Base-by-base conservation (phyloP, 2,888 invertebrate species). In the Aromia moschata region DNA sequence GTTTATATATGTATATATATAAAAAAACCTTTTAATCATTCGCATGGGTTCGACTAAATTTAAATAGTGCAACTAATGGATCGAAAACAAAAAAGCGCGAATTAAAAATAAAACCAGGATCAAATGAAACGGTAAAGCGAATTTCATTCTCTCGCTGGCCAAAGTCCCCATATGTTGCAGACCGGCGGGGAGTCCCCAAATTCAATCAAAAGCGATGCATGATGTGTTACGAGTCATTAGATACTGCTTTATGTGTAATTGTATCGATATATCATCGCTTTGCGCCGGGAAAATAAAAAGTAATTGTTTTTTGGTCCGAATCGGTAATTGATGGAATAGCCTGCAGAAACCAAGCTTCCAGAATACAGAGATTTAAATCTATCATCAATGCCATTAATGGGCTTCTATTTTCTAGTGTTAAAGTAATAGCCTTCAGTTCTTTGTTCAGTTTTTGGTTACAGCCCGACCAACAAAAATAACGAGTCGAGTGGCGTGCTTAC, bases 221-320 rank as follows among this genome's bases (percentile, higher is more conserved):
- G 70, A 70, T 71, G 69, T 71, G 77, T 73, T 73, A 72, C 74
- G 75, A 70, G 68, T 71, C 75, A 75, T 75, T 75, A 76, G 74
- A 74, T 73, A 65, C 67, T 68, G 74, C 73, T 74, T 74, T 74
- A 72, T 63, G 63, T 65, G 70, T 74, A 77, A 77, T 77, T 76
- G 74, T 70, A 65, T 65, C 72, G 68, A 75, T 76, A 69, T 65
- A 73, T 74, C 73, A 75, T 68, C 62, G 71, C 65, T 64, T 67
- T 69, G 67, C 67, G 67, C 56, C 65, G 63, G 64, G 62, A 62
- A 64, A 70, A 63, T 67, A 61, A 63, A 64, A 61, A 63, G 62
- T 61, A 65, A 66, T 71, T 70, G 66, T 64, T 51, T 51, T 66
- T 57, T 59, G 62, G 65, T 38, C 16, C 36, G 7, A 18, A 31